Evolutionary conservation across 2,113 vertebrate species (phyloP), one percentile per base, ranked within the genome.

Genomic region (Brachypodius melanocephalos): DNA sequence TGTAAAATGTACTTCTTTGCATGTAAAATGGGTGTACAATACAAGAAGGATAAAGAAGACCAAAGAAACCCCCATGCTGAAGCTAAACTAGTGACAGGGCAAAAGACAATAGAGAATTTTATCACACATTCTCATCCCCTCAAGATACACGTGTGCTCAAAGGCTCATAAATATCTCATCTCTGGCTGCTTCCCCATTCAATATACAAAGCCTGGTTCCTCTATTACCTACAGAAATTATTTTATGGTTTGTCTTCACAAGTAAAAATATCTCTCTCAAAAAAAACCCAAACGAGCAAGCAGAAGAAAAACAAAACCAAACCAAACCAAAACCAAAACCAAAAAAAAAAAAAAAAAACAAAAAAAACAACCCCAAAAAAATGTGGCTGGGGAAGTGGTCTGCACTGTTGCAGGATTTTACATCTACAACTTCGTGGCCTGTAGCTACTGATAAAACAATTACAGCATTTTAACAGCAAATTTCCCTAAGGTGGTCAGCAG

Each of bases 381-480:
- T 8, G 2, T n/a, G 8, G 3, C 1, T 12, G 7, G 13, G 10
- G 17, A 42, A 7, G 16, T 18, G 3, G 45, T 40, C 28, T 61
- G 28, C 17, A 21, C 34, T 34, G 18, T 5, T 51, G 61, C 12
- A 12, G n/a, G 80, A 40, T 34, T 87, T 68, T 57, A 74, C 21
- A 48, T 32, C 1, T 1, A 16, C 29, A 57, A 21, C 21, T 46
- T 79, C 52, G 34, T 3, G n/a, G 46, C 16, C 62, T 45, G 24
- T 36, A 62, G 26, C 46, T 51, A 48, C 58, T 36, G 52, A 61
- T 85, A 79, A 89, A 45, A 85, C 59, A 88, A 82, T 77, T 40
- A 73, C 20, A 88, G 75, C 34, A 48, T 77, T 93, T 85, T 74
- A 80, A 76, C 32, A 80, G 55, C 67, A 55, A 42, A 26, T 90